phyloP scores from a whole-genome alignment of 2,888 invertebrate species.

The Pseudeuparius sepicola region DNA sequence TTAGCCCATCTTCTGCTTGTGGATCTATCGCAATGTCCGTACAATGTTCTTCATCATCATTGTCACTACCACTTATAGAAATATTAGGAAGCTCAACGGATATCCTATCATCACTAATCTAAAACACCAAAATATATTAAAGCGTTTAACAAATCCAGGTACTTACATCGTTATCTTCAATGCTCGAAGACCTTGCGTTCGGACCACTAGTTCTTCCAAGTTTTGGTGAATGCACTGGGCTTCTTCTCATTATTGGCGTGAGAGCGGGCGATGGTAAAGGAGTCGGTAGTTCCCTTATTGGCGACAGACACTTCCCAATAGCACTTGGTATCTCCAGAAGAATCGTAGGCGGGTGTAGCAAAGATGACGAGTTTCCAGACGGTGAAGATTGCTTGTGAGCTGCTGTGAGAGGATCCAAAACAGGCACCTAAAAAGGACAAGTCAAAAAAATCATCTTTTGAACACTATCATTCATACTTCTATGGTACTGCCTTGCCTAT shows the following conservation, averaged over 20 bases:
- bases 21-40: slow-evolving; percentile 38
- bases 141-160: too few relatives aligned
- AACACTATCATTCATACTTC: slow-evolving; percentile 22
- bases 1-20: slow-evolving; percentile 38
- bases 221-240: slow-evolving; percentile 15
- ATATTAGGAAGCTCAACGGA: slow-evolving; percentile 39
- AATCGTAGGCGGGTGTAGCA: slow-evolving; percentile 64
- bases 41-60: slow-evolving; percentile 34
- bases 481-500: slow-evolving; percentile 38
- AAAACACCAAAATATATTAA: too few relatives aligned
- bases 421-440: slow-evolving; percentile 49
- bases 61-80: slow-evolving; percentile 35
- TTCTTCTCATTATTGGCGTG: slow-evolving; percentile 47
- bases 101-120: slow-evolving; percentile 43
- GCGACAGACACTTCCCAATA: slow-evolving; percentile 69
- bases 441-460: slow-evolving; percentile 1
- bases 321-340: slow-evolving; percentile 65
- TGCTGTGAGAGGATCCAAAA: slow-evolving; percentile 57
- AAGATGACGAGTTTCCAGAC: slow-evolving; percentile 49
- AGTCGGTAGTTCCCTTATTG: slow-evolving; percentile 68
- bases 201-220: slow-evolving; percentile 32
- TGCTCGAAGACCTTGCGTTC: slow-evolving; percentile 40
- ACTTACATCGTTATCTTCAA: slow-evolving; percentile 41
- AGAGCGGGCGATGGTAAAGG: slow-evolving; percentile 65
- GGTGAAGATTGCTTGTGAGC: slow-evolving; percentile 44